Evolutionary conservation across 2,888 invertebrate genomes (phyloP).

Genomic region (Charanyca ferruginea): DNA sequence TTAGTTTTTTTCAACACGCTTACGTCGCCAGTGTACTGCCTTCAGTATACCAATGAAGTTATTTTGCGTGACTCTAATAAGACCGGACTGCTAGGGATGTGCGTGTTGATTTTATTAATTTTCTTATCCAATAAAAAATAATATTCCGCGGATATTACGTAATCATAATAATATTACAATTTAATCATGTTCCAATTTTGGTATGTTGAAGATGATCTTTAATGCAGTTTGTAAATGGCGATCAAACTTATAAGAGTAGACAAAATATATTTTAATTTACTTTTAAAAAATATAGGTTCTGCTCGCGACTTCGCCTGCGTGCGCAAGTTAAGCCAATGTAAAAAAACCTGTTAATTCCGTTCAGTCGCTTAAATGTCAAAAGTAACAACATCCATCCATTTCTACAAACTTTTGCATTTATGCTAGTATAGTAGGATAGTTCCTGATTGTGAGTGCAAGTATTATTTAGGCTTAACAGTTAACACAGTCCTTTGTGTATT

Average conservation of each 20-base stretch:
- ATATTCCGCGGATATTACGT: background rate
- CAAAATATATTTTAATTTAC: too few species aligned
- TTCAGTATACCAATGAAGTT: conserved; percentile 72
- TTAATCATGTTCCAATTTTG: background rate
- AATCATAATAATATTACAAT: too few species aligned
- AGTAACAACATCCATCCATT: too few species aligned
- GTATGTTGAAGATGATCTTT: background rate
- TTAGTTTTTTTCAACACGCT: conserved; percentile 64
- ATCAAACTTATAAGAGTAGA: too few species aligned
- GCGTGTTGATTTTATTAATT: background rate
- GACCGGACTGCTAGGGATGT: conserved; percentile 49
- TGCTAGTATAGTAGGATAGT: too few species aligned
- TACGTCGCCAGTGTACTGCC: conserved; percentile 8
- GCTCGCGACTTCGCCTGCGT: too few species aligned
- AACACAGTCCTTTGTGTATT: background rate
- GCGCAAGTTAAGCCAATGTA: too few species aligned
- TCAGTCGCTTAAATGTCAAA: too few species aligned
- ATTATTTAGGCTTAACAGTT: background rate
- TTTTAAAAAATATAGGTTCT: too few species aligned
- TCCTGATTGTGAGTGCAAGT: background rate
- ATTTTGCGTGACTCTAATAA: conserved; percentile 77
- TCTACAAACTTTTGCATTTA: too few species aligned
- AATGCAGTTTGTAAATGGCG: background rate
- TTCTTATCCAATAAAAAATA: conserved; percentile 13
- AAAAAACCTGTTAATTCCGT: too few species aligned